These are phyloP conservation scores for Pachyramphus minor DNA, from an alignment of 2,113 vertebrate species.

Conservation along the genomic window DNA sequence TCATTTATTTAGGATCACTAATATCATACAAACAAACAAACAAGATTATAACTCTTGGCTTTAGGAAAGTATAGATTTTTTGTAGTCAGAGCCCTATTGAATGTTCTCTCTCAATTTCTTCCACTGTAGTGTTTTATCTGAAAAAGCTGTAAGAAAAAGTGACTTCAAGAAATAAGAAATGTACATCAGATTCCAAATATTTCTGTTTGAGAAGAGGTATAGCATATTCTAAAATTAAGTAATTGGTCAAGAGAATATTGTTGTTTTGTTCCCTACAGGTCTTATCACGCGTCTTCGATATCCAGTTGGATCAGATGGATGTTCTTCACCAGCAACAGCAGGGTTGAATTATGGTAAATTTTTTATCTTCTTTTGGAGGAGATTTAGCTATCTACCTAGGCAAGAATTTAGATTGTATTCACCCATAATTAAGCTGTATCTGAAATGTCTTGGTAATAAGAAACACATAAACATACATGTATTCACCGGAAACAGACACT, in stretches of 20 bases:
- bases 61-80: not conserved
- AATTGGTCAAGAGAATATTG: not conserved
- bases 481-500: not conserved
- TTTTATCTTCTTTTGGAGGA: not conserved
- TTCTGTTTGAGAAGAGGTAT: not conserved
- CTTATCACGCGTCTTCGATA: slow-evolving; percentile 81
- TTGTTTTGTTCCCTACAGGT: slow-evolving; percentile 63
- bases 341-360: slow-evolving; percentile 80
- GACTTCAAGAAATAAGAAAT: not conserved
- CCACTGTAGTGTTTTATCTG: not conserved
- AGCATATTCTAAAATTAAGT: not conserved
- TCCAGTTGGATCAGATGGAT: slow-evolving; percentile 74
- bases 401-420: not conserved
- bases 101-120: not conserved
- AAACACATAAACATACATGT: not conserved
- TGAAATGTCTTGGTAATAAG: not conserved
- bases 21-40: not conserved
- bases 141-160: not conserved
- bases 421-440: not conserved
- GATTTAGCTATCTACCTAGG: not conserved
- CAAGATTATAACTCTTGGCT: not conserved
- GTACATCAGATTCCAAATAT: not conserved
- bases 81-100: not conserved
- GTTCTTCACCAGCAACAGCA: slow-evolving; percentile 73
- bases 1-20: not conserved